phyloP scores from a whole-genome alignment of 1,140 invertebrate genomes.

The Diorhabda elongata region DNA sequence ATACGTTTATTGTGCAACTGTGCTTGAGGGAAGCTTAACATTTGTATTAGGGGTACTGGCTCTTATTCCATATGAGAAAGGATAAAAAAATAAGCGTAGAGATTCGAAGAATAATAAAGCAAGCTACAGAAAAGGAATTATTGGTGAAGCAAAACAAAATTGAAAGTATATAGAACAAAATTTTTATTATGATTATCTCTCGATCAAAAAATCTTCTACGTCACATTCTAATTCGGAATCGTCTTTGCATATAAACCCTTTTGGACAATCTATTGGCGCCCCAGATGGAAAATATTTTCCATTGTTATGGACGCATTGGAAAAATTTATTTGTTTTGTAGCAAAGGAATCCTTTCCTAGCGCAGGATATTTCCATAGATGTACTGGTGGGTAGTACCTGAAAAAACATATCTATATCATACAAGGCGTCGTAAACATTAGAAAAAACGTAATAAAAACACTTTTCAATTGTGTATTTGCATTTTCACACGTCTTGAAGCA shows the following conservation, averaged over 20 bases:
- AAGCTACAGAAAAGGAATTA: background rate
- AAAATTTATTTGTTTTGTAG: slow-evolving; percentile 5
- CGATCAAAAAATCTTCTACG: background rate
- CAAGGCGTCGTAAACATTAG: background rate
- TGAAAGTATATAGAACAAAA: background rate
- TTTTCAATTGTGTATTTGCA: background rate
- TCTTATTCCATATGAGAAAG: too few species aligned
- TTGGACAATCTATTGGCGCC: background rate
- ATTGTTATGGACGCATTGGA: slow-evolving; percentile 6
- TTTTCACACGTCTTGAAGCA: too few species aligned
- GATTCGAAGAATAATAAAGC: background rate
- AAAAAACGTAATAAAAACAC: background rate
- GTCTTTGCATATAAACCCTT: slow-evolving; percentile 7
- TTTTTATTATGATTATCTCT: background rate
- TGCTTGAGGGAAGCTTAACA: too few species aligned
- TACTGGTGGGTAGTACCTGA: background rate
- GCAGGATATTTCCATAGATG: slow-evolving; percentile 5
- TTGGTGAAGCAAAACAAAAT: background rate
- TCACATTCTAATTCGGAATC: slow-evolving; percentile 6
- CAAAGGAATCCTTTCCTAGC: slow-evolving; percentile 11
- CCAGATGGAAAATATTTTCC: slow-evolving; percentile 5
- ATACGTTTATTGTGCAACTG: too few species aligned
- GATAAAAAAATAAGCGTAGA: background rate
- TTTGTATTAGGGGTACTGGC: too few species aligned
- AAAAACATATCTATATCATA: background rate